phyloP scores from a whole-genome alignment of 2,797 vertebrate species.

The Rhinatrema bivittatum region DNA sequence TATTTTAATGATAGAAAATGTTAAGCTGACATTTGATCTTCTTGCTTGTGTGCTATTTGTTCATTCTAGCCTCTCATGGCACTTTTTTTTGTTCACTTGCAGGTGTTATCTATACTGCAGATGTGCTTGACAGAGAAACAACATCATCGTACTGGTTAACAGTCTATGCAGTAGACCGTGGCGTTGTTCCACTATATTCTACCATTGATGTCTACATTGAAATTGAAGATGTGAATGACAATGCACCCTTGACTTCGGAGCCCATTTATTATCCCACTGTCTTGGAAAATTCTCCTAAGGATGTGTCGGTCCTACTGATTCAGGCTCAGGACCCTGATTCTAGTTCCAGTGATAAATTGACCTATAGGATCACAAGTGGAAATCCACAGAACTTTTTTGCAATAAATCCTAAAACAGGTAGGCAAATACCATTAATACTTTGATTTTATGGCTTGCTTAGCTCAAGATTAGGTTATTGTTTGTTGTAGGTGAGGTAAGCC shows the following conservation, averaged over 20 bases:
- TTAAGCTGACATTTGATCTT: no score
- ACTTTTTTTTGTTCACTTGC: conserved; percentile 8
- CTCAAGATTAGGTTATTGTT: no score
- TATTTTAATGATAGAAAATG: no score
- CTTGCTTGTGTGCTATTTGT: no score
- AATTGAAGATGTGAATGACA: conserved; percentile 93
- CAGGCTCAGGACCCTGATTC: conserved; percentile 88
- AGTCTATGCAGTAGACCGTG: conserved; percentile 84
- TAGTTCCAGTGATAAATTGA: conserved; percentile 64
- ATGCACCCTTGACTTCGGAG: conserved; percentile 84
- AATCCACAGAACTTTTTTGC: conserved; percentile 95
- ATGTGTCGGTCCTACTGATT: conserved; percentile 86
- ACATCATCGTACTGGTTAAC: conserved; percentile 93
- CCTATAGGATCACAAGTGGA: conserved; percentile 82
- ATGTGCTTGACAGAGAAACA: conserved; percentile 85
- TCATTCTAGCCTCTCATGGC: no score
- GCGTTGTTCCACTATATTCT: conserved; percentile 82
- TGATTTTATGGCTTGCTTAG: no score
- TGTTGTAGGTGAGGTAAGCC: no score
- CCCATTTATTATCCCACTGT: conserved; percentile 78
- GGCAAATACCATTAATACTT: conserved; percentile 7
- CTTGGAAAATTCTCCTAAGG: conserved; percentile 84
- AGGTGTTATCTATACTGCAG: conserved; percentile 89
- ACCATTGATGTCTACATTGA: conserved; percentile 84
- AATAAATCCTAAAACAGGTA: conserved; percentile 87